Base-by-base conservation (phyloP, 2,888 invertebrate species). In the Ennomos erosarius region DNA sequence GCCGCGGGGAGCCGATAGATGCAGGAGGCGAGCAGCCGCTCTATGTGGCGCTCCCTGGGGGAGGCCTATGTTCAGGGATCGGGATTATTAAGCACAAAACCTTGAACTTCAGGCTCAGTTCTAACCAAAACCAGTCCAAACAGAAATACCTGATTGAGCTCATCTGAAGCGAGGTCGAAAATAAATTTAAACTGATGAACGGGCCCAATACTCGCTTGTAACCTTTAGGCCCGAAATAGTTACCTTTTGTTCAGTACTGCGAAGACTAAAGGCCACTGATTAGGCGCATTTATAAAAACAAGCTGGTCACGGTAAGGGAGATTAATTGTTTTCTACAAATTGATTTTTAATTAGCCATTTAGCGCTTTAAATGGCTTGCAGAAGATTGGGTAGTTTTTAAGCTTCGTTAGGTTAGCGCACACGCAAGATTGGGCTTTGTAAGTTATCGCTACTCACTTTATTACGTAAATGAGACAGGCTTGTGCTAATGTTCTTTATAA, bases 261-360 rank as follows among this genome's bases (percentile, higher is more conserved):
- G 42, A 62, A 59, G 52, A 50, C 58, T 55, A 46, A 52, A 60
- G 60, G 65, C 58, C 54, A 55, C 61, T 63, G 55, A 64, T 62
- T 64, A 66, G 49, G 2, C 16, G 33, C 51, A 11, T 55, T 64
- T 60, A 62, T 65, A 65, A 69, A 67, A 69, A 67, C 64, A 55
- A 40, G 11, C 57, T 51, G 43, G 55, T 57, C 61, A 55, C 47
- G 48, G 44, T 79, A 76, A 79, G 71, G 79, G 78, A 81, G 81
- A 82, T 82, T 79, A 79, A 79, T 69, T 69, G 65, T 69, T 65
- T 73, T 70, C 61, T 69, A 59, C 68, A 69, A 82, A 83, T 82
- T 74, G 80, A 79, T 82, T 81, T 79, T 74, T 73, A 79, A 82
- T 82, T 79, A 76, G 57, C 64, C 63, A 56, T 67, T 66, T 65